Evolutionary conservation across 2,113 vertebrate genomes (phyloP).

Genomic region (Romanogobio albipinnatus): DNA sequence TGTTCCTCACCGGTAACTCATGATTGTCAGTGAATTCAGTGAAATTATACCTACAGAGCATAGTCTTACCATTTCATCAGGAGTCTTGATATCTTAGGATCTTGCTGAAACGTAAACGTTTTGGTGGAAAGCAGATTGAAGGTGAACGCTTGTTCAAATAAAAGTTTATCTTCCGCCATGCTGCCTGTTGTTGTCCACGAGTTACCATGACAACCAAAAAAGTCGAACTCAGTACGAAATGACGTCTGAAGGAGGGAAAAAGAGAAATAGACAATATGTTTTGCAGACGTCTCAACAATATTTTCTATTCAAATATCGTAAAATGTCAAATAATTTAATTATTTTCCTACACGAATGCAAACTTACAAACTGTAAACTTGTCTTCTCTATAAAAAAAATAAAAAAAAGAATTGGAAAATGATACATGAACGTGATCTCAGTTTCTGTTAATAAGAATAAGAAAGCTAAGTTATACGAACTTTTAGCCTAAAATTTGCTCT

Average conservation of each 20-base stretch:
- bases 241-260: neutral
- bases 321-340: no score
- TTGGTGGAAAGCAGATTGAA: conserved; percentile 51
- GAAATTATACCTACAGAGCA: neutral
- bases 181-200: conserved; percentile 26
- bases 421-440: no score
- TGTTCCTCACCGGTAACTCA: neutral
- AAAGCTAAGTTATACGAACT: no score
- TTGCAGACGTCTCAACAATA: no score
- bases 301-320: no score
- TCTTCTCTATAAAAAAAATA: no score
- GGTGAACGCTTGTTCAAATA: conserved; percentile 38
- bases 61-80: conserved; percentile 58
- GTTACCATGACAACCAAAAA: conserved; percentile 45
- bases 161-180: conserved; percentile 48
- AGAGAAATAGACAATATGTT: no score
- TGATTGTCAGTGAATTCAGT: neutral
- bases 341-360: no score
- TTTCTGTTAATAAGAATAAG: no score
- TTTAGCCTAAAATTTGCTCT: no score
- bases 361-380: no score
- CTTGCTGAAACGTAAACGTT: conserved; percentile 42
- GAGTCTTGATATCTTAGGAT: conserved; percentile 18
- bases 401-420: no score
- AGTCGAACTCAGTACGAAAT: neutral